A percentile compares a stretch with the other conserved stretches of the same genome.
These are phyloP conservation scores for Procavia capensis DNA, from an alignment of 2,113 vertebrate species.

Conservation along the genomic window DNA sequence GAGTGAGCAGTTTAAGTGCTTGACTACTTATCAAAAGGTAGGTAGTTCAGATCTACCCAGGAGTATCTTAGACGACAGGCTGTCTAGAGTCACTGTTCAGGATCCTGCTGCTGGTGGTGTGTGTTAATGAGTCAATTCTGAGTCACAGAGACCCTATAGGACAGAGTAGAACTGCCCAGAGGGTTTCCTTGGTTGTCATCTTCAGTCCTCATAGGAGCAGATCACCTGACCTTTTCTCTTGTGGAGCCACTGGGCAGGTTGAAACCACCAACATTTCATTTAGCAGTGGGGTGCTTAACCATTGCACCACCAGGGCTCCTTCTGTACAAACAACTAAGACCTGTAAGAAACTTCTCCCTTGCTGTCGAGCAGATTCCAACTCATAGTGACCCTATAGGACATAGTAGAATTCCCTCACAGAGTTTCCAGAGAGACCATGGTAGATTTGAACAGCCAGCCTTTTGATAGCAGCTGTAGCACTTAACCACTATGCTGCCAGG, in stretches of 20 bases:
- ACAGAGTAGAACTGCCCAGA: neutral
- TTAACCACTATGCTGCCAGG: no score
- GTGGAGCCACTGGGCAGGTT: neutral
- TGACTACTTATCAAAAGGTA: neutral
- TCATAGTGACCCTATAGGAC: no score
- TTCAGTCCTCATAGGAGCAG: neutral
- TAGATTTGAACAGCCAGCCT: no score
- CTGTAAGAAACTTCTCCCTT: no score
- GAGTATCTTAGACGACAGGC: neutral
- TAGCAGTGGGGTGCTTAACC: no score
- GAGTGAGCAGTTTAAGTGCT: neutral
- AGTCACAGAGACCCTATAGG: neutral
- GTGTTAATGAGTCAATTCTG: neutral
- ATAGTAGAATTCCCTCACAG: no score
- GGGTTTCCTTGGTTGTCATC: neutral
- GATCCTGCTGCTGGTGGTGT: neutral
- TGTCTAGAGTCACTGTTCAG: neutral
- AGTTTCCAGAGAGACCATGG: no score
- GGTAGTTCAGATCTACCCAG: neutral
- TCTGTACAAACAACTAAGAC: neutral
- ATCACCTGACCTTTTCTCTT: neutral
- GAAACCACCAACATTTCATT: neutral
- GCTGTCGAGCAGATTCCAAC: no score
- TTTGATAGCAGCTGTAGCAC: no score
- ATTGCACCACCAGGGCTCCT: no score